These are phyloP conservation scores for Marcusenius ussheri DNA, from an alignment of 2,113 vertebrate genomes.

Conservation along the genomic window DNA sequence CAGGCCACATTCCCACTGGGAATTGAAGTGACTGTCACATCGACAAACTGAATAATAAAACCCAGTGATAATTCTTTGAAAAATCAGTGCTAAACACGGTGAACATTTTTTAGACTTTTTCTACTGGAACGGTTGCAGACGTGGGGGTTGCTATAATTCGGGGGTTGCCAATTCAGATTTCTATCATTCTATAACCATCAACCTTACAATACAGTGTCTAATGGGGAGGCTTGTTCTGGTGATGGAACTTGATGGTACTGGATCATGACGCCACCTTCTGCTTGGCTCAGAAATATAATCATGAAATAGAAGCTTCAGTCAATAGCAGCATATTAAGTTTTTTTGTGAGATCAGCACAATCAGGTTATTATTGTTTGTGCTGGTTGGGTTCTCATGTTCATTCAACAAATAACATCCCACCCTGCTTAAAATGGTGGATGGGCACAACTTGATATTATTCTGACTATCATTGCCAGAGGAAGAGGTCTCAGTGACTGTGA, in stretches of 20 bases:
- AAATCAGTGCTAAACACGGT: background rate
- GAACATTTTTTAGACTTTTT: background rate
- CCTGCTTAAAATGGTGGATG: background rate
- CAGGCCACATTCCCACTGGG: constrained; percentile 25
- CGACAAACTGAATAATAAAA: background rate
- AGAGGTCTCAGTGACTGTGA: background rate
- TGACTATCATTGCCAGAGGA: background rate
- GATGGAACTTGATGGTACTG: background rate
- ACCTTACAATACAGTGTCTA: background rate
- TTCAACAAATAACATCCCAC: background rate
- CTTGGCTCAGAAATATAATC: background rate
- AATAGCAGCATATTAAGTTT: background rate
- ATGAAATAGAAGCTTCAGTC: background rate
- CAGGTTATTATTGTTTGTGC: background rate
- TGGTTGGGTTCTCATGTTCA: background rate
- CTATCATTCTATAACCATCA: background rate
- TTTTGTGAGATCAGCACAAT: background rate
- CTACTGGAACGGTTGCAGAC: background rate
- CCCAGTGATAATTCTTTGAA: background rate
- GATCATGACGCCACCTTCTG: background rate
- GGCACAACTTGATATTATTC: background rate
- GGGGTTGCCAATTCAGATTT: background rate
- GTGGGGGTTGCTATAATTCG: background rate
- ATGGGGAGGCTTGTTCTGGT: background rate
- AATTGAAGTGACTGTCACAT: background rate